Percentiles rank a stretch among this genome's conserved stretches.
phyloP scores from a whole-genome alignment of 1,140 invertebrate genomes.

The Caenorhabditis brenneri region DNA sequence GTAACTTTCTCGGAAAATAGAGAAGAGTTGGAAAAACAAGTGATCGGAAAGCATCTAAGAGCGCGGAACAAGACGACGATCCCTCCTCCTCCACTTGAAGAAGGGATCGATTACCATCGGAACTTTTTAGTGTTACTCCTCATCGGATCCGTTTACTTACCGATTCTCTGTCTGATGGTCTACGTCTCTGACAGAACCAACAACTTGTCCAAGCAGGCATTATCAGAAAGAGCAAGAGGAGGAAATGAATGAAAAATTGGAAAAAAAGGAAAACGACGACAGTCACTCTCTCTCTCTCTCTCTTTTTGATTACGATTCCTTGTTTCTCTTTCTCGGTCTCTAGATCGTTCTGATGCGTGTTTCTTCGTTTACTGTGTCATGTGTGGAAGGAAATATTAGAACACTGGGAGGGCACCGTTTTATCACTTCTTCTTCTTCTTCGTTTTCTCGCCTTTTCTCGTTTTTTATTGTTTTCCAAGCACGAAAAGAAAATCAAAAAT shows the following conservation, averaged over 20 bases:
- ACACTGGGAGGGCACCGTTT: slow-evolving; percentile 17
- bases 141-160: slow-evolving; percentile 35
- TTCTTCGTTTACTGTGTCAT: slow-evolving; percentile 15
- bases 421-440: slow-evolving; percentile 39
- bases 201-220: not conserved
- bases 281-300: slow-evolving; percentile 4
- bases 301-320: slow-evolving; percentile 26
- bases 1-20: not conserved
- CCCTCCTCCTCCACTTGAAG: not conserved
- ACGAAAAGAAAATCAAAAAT: not conserved
- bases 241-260: slow-evolving; percentile 12
- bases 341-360: not conserved
- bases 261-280: not conserved
- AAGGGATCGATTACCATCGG: slow-evolving; percentile 39
- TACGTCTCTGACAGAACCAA: slow-evolving; percentile 31
- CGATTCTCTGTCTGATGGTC: slow-evolving; percentile 9
- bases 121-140: slow-evolving; percentile 25
- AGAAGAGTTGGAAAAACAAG: not conserved
- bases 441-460: not conserved
- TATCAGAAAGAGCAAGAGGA: slow-evolving; percentile 19
- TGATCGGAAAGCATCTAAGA: not conserved
- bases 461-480: slow-evolving; percentile 15
- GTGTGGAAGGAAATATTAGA: not conserved
- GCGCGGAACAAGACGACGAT: slow-evolving; percentile 30
- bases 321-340: not conserved